phyloP scores from a whole-genome alignment of 1,140 invertebrate genomes.

The Pseudomyrmex cubaensis region DNA sequence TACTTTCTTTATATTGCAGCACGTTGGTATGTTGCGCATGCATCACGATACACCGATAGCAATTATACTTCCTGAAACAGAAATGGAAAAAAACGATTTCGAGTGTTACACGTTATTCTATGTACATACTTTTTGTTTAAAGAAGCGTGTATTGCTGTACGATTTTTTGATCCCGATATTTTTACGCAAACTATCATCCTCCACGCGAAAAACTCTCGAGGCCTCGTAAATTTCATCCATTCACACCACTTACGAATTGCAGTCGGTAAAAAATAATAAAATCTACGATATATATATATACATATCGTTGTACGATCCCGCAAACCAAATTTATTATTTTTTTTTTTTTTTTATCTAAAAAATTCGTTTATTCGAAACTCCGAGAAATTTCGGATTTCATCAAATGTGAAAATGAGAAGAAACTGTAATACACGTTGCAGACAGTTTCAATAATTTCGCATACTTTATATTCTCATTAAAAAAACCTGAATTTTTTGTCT shows the following conservation, averaged over 20 bases:
- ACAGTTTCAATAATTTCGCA: conserved; percentile 1
- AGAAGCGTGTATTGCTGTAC: background rate
- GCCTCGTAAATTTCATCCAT: conserved; percentile 13
- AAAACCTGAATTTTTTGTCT: background rate
- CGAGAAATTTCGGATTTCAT: conserved; percentile 2
- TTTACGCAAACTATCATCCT: background rate
- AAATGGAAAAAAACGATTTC: conserved; percentile 40
- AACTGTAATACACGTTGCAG: background rate
- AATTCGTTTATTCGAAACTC: background rate
- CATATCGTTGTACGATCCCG: too few species aligned
- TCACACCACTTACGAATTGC: conserved; percentile 20
- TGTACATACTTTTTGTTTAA: background rate
- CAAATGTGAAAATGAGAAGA: background rate
- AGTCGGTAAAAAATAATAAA: conserved; percentile 27
- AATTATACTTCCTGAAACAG: conserved; percentile 85
- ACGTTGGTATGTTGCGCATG: conserved; percentile 90
- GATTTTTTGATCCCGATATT: conserved; percentile 5
- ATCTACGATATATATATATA: background rate
- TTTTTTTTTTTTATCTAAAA: conserved; percentile 28
- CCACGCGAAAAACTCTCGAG: background rate
- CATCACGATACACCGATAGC: conserved; percentile 89
- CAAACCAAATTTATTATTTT: background rate
- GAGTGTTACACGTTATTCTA: conserved; percentile 18
- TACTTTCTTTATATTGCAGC: conserved; percentile 92
- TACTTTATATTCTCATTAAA: background rate